A percentile compares a stretch with the other conserved stretches of the same genome.
phyloP scores from a whole-genome alignment of 1,140 invertebrate species.

The Cepaea nemoralis region DNA sequence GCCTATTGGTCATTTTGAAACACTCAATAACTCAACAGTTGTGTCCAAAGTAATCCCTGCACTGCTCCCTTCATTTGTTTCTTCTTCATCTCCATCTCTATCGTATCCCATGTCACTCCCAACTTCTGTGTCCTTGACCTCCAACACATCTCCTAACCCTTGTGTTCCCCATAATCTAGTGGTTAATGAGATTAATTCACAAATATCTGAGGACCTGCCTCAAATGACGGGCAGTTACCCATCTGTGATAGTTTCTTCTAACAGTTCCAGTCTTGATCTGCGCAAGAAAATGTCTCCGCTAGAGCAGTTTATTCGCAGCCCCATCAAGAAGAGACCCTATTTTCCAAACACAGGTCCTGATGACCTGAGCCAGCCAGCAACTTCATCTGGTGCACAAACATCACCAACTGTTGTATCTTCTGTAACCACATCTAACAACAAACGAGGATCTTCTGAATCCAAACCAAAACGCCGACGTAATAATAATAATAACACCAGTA shows the following conservation, averaged over 20 bases:
- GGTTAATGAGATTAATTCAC: constrained; percentile 15
- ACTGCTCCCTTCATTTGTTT: constrained; percentile 18
- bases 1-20: constrained; percentile 19
- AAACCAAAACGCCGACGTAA: constrained; percentile 28
- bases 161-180: constrained; percentile 41
- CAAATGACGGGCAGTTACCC: constrained; percentile 31
- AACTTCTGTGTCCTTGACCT: not conserved
- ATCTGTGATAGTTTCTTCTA: constrained; percentile 58
- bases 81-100: constrained; percentile 13
- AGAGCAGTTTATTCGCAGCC: constrained; percentile 63
- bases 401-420: constrained; percentile 3
- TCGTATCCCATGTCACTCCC: not conserved
- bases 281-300: constrained; percentile 55
- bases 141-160: constrained; percentile 15
- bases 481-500: constrained; percentile 6
- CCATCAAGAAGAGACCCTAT: constrained; percentile 69
- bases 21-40: not conserved
- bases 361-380: not conserved
- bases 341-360: constrained; percentile 46
- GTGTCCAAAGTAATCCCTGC: constrained; percentile 1
- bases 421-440: not conserved
- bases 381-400: not conserved
- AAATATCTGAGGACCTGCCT: constrained; percentile 33
- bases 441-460: constrained; percentile 26
- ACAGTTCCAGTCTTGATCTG: constrained; percentile 62